Evolutionary conservation across 2,888 invertebrate genomes (phyloP), one percentile per base, ranked within the genome.

Genomic region (Dicranocentrus wangi): DNA sequence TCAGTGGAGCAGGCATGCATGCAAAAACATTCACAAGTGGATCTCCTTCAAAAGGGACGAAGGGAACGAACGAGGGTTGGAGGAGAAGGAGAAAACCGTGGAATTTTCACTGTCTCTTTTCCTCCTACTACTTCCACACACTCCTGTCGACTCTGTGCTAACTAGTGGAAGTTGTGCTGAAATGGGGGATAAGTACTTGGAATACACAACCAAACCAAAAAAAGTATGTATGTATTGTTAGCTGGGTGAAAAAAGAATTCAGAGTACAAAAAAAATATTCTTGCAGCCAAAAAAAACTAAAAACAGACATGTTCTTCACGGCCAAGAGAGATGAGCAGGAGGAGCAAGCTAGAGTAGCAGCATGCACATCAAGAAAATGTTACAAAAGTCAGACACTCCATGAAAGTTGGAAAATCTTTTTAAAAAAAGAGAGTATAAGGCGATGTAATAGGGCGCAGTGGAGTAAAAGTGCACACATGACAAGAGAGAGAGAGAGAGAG

Each of bases 1-100:
- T 78, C 78, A 78, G 65, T 70, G 78, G 65, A 71, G 70, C 78
- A 78, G 65, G 65, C 71, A 78, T 78, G 78, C 78, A 78, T 78
- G 63, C 78, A 78, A 78, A 76, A 78, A 70, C 77, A 71, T 71
- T 78, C 78, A 65, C 70, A 70, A 78, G 65, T 71, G 71, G 21
- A 71, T 23, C 65, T 53, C 69, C 21, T 32, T 61, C n/a, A 25
- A 63, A 77, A 43, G 68, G 66, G 60, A 76, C 32, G 55, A n/a
- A n/a, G n/a, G n/a, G n/a, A n/a, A n/a, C n/a, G n/a, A n/a, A n/a
- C 13, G 7, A 42, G 13, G 42, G 2, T 17, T 51, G 51, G 51
- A 51, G 15, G 51, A 32, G 32, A 32, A 32, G 32, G 10, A 32
- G 32, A 32, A n/a, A 10, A 32, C 32, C 5, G 32, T 32, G 32